phyloP scores from a whole-genome alignment of 2,797 vertebrate genomes.

The Epinephelus awoara region DNA sequence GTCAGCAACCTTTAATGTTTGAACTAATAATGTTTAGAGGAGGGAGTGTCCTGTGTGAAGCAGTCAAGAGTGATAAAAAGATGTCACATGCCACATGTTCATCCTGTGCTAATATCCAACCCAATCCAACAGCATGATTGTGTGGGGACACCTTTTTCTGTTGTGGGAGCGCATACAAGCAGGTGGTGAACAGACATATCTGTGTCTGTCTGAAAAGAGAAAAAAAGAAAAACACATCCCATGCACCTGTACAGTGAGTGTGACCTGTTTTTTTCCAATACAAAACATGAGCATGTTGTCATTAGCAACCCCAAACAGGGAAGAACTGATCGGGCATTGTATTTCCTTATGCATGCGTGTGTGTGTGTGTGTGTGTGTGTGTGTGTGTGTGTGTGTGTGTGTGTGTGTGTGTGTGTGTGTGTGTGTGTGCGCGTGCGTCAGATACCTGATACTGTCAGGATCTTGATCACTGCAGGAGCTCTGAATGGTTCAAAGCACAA shows the following conservation, averaged over 20 bases:
- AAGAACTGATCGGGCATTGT: slow-evolving; percentile 15
- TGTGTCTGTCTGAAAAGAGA: background rate
- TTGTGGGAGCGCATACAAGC: slow-evolving; percentile 17
- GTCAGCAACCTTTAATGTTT: slow-evolving; percentile 44
- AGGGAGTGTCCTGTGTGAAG: background rate
- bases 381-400: background rate
- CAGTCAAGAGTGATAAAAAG: background rate
- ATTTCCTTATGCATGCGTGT: slow-evolving; percentile 18
- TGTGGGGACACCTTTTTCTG: slow-evolving; percentile 14
- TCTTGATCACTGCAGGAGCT: slow-evolving; percentile 12
- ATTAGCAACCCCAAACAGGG: slow-evolving; percentile 59
- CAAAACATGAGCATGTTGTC: slow-evolving; percentile 60
- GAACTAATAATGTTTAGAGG: slow-evolving; percentile 37
- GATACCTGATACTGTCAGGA: slow-evolving; percentile 34
- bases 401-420: background rate
- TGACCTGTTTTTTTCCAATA: slow-evolving; percentile 37
- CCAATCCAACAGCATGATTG: background rate
- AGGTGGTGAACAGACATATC: slow-evolving; percentile 2
- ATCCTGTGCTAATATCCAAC: slow-evolving; percentile 2
- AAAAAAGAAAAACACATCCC: background rate
- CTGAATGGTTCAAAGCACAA: slow-evolving; percentile 7
- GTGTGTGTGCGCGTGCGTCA: background rate
- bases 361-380: background rate
- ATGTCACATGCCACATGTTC: background rate
- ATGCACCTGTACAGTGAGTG: slow-evolving; percentile 45